phyloP scores from a whole-genome alignment of 2,888 invertebrate genomes.

The Drosophila falleni region DNA sequence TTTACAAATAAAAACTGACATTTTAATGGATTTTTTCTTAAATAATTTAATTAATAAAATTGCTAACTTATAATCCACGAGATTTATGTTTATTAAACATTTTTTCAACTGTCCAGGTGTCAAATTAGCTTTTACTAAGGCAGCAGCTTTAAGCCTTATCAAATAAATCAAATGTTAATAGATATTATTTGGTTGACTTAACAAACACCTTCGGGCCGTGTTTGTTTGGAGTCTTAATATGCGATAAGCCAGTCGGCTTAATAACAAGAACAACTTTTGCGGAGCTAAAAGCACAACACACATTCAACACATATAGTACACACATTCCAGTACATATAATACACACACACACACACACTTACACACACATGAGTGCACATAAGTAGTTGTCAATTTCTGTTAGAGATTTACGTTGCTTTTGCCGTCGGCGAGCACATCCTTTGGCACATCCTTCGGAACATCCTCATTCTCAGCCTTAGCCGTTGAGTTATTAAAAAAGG shows the following conservation, averaged over 20 bases:
- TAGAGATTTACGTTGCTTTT: constrained; percentile 61
- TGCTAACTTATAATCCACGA: not conserved
- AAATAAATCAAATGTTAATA: constrained; percentile 16
- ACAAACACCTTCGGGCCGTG: constrained; percentile 61
- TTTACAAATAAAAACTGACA: not conserved
- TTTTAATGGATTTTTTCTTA: no score
- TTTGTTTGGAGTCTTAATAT: constrained; percentile 53
- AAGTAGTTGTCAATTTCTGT: constrained; percentile 69
- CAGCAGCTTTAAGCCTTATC: constrained; percentile 8
- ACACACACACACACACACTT: constrained; percentile 14
- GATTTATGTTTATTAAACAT: not conserved
- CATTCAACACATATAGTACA: constrained; percentile 4
- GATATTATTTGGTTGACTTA: constrained; percentile 34
- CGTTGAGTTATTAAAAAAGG: constrained; percentile 64
- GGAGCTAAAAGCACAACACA: constrained; percentile 29
- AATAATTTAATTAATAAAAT: no score
- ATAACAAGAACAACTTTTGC: constrained; percentile 20
- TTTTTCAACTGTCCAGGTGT: not conserved
- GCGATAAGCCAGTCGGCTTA: constrained; percentile 32
- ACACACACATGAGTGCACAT: constrained; percentile 49
- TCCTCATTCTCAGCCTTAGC: constrained; percentile 46
- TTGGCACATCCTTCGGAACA: constrained; percentile 53
- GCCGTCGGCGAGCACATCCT: constrained; percentile 64
- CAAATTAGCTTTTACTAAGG: not conserved
- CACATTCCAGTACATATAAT: not conserved